Percentiles rank a stretch among this genome's conserved stretches.
Evolutionary conservation across 1,140 invertebrate genomes (phyloP).

Genomic region (Drosophila athabasca): DNA sequence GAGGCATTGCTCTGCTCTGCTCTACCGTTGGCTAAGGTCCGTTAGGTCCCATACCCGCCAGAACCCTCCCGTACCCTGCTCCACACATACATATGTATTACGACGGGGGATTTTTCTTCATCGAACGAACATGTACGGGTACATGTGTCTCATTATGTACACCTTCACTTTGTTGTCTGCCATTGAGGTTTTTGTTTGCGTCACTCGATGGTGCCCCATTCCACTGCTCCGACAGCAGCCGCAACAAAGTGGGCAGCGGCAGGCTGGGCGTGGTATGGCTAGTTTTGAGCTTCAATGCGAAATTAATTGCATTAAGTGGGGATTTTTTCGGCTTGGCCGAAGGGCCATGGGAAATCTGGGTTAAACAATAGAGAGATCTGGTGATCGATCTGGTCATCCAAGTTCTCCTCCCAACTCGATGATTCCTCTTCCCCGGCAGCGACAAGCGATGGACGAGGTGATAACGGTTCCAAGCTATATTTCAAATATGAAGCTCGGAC

Average conservation of each 20-base stretch:
- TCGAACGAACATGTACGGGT: background rate
- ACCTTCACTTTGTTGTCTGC: constrained; percentile 23
- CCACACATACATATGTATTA: background rate
- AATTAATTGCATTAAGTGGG: constrained; percentile 51
- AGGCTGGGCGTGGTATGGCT: constrained; percentile 14
- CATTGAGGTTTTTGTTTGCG: constrained; percentile 36
- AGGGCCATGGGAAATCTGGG: constrained; percentile 37
- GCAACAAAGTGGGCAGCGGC: too few relatives aligned
- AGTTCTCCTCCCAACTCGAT: too few relatives aligned
- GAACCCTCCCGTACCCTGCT: background rate
- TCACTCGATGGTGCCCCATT: constrained; percentile 11
- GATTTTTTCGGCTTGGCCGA: constrained; percentile 26
- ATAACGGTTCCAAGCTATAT: too few relatives aligned
- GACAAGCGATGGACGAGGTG: too few relatives aligned
- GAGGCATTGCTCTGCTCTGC: background rate
- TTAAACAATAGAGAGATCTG: constrained; percentile 13
- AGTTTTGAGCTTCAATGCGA: constrained; percentile 31
- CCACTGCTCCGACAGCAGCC: too few relatives aligned
- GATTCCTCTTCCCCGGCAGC: too few relatives aligned
- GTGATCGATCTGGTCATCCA: background rate
- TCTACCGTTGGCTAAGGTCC: constrained; percentile 3
- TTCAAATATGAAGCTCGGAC: too few relatives aligned
- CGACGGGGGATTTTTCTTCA: constrained; percentile 38
- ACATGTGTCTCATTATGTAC: constrained; percentile 38
- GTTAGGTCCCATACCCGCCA: background rate